phyloP scores from a whole-genome alignment of 2,113 vertebrate species.

The Podarcis raffonei region DNA sequence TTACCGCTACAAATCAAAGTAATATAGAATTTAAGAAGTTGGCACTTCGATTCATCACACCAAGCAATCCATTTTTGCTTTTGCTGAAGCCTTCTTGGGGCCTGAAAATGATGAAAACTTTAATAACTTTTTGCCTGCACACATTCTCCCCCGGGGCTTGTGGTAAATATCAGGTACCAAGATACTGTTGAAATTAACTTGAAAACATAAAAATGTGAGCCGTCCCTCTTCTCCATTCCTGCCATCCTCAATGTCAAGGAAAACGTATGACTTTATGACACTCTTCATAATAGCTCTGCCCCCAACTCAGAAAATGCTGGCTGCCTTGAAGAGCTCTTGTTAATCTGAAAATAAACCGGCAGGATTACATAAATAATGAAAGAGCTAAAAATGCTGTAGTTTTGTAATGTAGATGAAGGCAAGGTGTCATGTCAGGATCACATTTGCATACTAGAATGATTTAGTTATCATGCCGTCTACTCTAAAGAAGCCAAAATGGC shows the following conservation, averaged over 20 bases:
- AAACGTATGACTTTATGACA: conserved; percentile 34
- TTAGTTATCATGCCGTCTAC: conserved; percentile 64
- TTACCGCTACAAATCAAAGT: conserved; percentile 48
- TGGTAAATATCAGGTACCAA: conserved; percentile 18
- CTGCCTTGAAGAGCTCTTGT: conserved; percentile 41
- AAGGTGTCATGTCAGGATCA: conserved; percentile 68
- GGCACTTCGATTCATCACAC: background rate
- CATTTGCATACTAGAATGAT: conserved; percentile 78
- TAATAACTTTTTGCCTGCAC: conserved; percentile 17
- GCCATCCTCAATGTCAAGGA: background rate
- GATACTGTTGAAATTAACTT: conserved; percentile 35
- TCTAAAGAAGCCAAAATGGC: conserved; percentile 60
- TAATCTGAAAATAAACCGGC: conserved; percentile 52
- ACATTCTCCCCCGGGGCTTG: conserved; percentile 29
- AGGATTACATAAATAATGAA: conserved; percentile 77
- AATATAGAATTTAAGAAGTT: conserved; percentile 38
- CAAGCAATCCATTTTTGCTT: conserved; percentile 26
- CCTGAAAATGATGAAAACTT: conserved; percentile 42
- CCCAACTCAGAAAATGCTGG: conserved; percentile 32
- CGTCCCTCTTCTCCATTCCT: background rate
- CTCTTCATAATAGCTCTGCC: background rate
- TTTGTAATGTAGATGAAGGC: conserved; percentile 76
- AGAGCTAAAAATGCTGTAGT: conserved; percentile 62
- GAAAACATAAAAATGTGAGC: conserved; percentile 3
- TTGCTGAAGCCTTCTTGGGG: background rate